Evolutionary conservation across 2,888 invertebrate genomes (phyloP).

Genomic region (Ashinkailepas kermadecensis): DNA sequence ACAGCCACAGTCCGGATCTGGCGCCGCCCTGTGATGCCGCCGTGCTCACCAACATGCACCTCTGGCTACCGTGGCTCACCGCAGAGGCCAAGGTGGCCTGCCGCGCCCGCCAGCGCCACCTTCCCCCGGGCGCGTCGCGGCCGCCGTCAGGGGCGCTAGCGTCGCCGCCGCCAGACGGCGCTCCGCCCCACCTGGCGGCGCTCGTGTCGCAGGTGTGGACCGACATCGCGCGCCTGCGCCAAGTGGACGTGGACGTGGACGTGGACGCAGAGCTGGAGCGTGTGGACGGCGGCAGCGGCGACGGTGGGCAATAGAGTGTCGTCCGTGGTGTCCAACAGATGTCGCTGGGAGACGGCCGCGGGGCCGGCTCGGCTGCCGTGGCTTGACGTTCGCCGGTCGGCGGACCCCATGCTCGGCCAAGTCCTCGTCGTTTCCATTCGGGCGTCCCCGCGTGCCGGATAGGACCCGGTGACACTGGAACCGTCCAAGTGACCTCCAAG

Average conservation of each 20-base stretch:
- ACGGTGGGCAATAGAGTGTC: too few relatives aligned
- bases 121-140: neutral
- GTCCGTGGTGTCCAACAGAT: too few relatives aligned
- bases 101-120: neutral
- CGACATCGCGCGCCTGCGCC: neutral
- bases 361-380: too few relatives aligned
- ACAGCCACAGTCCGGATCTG: neutral
- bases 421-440: too few relatives aligned
- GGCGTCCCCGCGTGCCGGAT: too few relatives aligned
- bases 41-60: neutral
- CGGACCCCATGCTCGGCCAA: too few relatives aligned
- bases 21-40: neutral
- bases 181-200: neutral
- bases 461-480: too few relatives aligned
- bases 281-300: too few relatives aligned
- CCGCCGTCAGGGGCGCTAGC: slow-evolving; percentile 7
- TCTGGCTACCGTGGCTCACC: slow-evolving; percentile 11
- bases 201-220: neutral
- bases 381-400: too few relatives aligned
- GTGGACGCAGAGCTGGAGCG: too few relatives aligned
- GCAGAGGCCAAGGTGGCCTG: slow-evolving; percentile 7
- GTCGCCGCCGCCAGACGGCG: slow-evolving; percentile 9
- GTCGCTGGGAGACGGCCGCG: neutral
- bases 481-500: too few relatives aligned
- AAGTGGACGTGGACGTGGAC: neutral